Evolutionary conservation across 2,797 vertebrate genomes (phyloP).

Genomic region (Hydrolagus colliei): DNA sequence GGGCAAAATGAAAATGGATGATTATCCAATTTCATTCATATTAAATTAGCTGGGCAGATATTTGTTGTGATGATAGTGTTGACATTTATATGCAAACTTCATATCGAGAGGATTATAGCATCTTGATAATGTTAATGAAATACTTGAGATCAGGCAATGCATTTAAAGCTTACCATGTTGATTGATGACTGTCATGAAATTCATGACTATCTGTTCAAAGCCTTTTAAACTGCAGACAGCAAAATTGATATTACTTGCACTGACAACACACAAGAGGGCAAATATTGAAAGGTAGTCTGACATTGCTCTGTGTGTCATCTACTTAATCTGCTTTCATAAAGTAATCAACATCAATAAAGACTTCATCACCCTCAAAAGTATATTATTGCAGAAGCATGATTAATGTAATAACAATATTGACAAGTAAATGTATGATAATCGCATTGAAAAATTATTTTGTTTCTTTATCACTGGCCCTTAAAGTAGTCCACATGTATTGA

Average conservation of each 20-base stretch:
- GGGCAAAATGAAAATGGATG: no score
- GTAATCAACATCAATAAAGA: no score
- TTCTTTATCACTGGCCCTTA: neutral
- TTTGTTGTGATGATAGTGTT: no score
- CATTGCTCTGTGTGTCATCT: neutral
- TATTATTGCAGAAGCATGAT: neutral
- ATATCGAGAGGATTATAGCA: neutral
- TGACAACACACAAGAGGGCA: neutral
- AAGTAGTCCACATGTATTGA: neutral
- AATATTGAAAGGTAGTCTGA: slow-evolving; percentile 8
- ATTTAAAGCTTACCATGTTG: neutral
- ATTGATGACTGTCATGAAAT: neutral
- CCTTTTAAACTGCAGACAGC: neutral
- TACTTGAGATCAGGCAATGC: neutral
- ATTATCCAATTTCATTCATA: no score
- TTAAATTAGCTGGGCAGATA: no score
- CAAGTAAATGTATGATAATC: neutral
- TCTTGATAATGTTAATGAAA: neutral
- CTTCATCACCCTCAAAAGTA: no score
- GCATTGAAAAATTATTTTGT: neutral
- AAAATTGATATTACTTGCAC: neutral
- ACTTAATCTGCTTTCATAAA: neutral
- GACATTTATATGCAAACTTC: slow-evolving; percentile 8
- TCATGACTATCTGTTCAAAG: neutral
- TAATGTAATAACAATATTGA: neutral